Conservation (phyloP, 2,888 invertebrate genomes). For the Metalampra italica region DNA sequence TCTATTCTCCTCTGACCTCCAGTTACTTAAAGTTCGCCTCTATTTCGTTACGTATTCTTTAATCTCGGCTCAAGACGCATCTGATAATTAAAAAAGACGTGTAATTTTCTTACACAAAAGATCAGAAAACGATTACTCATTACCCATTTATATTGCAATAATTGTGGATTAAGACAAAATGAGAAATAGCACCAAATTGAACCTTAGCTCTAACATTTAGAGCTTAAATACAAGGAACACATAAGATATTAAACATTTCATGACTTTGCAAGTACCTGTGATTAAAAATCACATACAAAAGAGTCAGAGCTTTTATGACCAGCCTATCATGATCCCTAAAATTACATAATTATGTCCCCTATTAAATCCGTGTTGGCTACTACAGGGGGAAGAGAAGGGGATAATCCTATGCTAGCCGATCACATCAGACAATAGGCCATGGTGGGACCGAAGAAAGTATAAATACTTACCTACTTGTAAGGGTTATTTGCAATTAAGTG, state of each 20-base stretch:
- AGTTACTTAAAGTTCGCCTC: too few relatives aligned
- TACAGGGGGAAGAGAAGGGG: not conserved
- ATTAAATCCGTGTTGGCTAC: not conserved
- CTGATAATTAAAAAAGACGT: slow-evolving; percentile 18
- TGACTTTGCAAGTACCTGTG: slow-evolving; percentile 37
- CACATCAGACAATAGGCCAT: slow-evolving; percentile 22
- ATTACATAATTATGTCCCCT: slow-evolving; percentile 6
- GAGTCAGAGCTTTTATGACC: slow-evolving; percentile 19
- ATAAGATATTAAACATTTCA: slow-evolving; percentile 9
- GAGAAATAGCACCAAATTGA: not conserved
- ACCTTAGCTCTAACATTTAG: not conserved
- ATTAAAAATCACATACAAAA: slow-evolving; percentile 45
- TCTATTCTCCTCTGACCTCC: too few relatives aligned
- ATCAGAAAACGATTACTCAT: slow-evolving; percentile 41
- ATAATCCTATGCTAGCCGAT: not conserved
- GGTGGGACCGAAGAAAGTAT: slow-evolving; percentile 13
- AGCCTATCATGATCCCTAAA: slow-evolving; percentile 20
- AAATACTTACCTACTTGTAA: not conserved
- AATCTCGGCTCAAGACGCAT: slow-evolving; percentile 6
- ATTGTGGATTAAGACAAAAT: slow-evolving; percentile 12
- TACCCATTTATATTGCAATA: slow-evolving; percentile 23
- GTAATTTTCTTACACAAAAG: slow-evolving; percentile 25
- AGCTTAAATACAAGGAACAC: not conserved
- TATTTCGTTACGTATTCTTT: not conserved
- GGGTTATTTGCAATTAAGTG: not conserved